Evolutionary conservation across 2,113 vertebrate genomes (phyloP), one percentile per base, ranked within the genome.

Genomic region (Hystrix cristata): DNA sequence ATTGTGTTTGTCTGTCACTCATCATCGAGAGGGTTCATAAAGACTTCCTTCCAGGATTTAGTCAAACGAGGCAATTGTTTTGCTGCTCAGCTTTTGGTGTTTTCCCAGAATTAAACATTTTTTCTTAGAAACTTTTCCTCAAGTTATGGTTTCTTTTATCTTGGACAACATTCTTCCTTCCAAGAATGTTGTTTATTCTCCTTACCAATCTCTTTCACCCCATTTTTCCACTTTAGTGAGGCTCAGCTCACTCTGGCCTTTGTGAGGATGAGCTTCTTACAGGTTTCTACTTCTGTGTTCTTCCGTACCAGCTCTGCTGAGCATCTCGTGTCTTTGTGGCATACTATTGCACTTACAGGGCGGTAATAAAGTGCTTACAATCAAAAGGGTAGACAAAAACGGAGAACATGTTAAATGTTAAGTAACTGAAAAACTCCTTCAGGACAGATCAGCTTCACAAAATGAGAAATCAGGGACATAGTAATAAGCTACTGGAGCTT

Each of bases 151-250:
- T 95, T 87, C 53, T 85, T 65, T 88, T 88, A 67, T 87, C 31
- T 89, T 94, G 59, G 46, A 86, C 64, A 86, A 76, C 84, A 88
- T 69, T 71, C 31, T 92, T 74, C 55, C 62, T 90, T 85, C 57
- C 16, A 71, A 60, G 81, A 93, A 69, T 91, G 34, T 69, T 94
- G 95, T 59, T 69, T 94, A 64, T 78, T 97, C 15, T 97, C 51
- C 76, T 95, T 88, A 78, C 53, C 29, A 34, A 67, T 48, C 38
- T 71, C 18, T 72, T 64, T 29, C 7, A n/a, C 13, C 51, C 38
- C 25, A 69, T 85, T 82, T 27, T 38, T 11, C 43, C 57, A 7
- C n/a, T 38, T 76, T 57, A 59, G 34, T 29, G 64, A 94, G 62
- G 48, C 55, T 55, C 60, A 34, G 43, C 16, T 67, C 72, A 65